Evolutionary conservation across 2,888 invertebrate species (phyloP).

Genomic region (Ornithoptera alexandrae): DNA sequence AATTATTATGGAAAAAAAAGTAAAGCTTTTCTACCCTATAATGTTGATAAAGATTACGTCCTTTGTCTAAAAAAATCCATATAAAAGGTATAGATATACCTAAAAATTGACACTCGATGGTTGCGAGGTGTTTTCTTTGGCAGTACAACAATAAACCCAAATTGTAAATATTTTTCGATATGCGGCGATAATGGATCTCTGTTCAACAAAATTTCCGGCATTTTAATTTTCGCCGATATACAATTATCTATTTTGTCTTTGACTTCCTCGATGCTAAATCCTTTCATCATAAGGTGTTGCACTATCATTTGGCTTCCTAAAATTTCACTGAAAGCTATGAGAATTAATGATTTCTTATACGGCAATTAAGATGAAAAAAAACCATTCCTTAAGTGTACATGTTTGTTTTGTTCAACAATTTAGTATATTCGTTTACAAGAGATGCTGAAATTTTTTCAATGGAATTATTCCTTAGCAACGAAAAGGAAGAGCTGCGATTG

Average conservation of each 20-base stretch:
- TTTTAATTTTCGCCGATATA: constrained; percentile 24
- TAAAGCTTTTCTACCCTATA: too few relatives aligned
- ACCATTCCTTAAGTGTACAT: too few relatives aligned
- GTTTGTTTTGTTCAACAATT: too few relatives aligned
- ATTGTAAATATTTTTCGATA: constrained; percentile 16
- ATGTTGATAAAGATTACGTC: too few relatives aligned
- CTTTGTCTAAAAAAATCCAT: too few relatives aligned
- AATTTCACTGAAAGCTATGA: constrained; percentile 1
- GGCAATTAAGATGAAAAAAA: too few relatives aligned
- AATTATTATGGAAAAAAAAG: too few relatives aligned
- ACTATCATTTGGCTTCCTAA: constrained; percentile 21
- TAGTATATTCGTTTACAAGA: too few relatives aligned
- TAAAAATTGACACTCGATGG: constrained; percentile 22
- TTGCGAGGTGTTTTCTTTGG: constrained; percentile 21
- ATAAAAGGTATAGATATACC: constrained; percentile 6
- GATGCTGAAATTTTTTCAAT: too few relatives aligned
- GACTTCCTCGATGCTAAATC: constrained; percentile 25
- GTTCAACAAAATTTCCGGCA: constrained; percentile 25
- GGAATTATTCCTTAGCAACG: too few relatives aligned
- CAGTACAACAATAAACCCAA: constrained; percentile 14
- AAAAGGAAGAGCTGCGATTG: too few relatives aligned
- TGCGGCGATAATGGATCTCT: constrained; percentile 14
- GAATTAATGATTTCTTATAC: too few relatives aligned
- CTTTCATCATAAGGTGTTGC: constrained; percentile 24
- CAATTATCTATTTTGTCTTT: constrained; percentile 29